Conservation (phyloP, 2,113 vertebrate genomes). For the Colaptes auratus region DNA sequence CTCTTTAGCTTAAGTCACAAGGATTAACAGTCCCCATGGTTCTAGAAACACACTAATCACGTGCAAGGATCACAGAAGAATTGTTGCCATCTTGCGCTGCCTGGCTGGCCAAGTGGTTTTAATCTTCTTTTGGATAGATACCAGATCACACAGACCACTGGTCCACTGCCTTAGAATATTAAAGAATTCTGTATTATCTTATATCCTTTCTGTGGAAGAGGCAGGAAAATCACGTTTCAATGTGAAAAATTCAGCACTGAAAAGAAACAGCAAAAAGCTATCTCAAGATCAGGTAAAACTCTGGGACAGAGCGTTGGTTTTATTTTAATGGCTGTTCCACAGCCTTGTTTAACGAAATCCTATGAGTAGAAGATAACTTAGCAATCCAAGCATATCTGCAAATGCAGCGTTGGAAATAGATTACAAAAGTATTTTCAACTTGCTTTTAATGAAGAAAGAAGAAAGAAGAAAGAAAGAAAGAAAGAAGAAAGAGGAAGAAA, state of each 20-base stretch:
- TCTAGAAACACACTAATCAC: not conserved
- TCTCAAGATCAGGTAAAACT: not conserved
- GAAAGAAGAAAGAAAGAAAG: too few relatives aligned
- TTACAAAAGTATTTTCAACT: not conserved
- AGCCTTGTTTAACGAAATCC: slow-evolving; percentile 4
- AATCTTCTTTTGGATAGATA: slow-evolving; percentile 32
- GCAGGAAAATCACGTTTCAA: not conserved
- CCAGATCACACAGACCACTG: slow-evolving; percentile 10
- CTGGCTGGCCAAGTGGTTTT: slow-evolving; percentile 25
- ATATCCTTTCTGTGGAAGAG: not conserved
- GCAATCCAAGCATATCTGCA: not conserved
- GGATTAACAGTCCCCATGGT: slow-evolving; percentile 23
- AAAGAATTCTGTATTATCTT: not conserved
- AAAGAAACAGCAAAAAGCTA: not conserved
- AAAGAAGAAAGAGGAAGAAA: not conserved
- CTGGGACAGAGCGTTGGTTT: not conserved
- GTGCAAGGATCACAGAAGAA: not conserved
- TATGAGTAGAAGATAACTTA: not conserved
- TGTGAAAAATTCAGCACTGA: not conserved
- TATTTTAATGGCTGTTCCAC: not conserved
- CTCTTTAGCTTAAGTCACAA: slow-evolving; percentile 3
- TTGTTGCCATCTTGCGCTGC: not conserved
- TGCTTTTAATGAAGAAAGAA: not conserved
- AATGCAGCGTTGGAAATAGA: not conserved
- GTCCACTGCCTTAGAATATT: not conserved